A percentile compares a stretch with the other conserved stretches of the same genome.
These are phyloP conservation scores for Saccopteryx leptura DNA, from an alignment of 2,113 vertebrate genomes.

Conservation along the genomic window DNA sequence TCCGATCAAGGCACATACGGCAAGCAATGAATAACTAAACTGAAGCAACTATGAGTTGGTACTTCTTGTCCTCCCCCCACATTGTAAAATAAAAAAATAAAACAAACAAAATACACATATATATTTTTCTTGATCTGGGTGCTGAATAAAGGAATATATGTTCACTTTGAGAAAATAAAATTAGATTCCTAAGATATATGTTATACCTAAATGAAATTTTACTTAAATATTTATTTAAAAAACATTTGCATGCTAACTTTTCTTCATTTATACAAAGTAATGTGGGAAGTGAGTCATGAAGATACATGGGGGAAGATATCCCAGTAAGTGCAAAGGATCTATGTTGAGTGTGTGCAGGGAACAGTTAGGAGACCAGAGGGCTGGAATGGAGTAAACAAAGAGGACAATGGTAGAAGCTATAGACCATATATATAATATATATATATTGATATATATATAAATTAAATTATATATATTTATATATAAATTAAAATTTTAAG, in stretches of 20 bases:
- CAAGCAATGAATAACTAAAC: too few species aligned
- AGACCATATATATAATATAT: too few species aligned
- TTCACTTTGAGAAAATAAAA: conserved; percentile 45
- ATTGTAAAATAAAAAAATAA: too few species aligned
- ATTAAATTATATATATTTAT: not conserved
- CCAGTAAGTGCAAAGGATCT: not conserved
- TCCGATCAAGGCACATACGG: too few species aligned
- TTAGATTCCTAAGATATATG: not conserved
- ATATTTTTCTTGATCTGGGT: not conserved
- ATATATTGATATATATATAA: not conserved
- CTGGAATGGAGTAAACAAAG: not conserved
- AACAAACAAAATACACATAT: too few species aligned
- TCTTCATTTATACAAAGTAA: not conserved
- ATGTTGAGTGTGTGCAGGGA: not conserved
- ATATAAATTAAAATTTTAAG: conserved; percentile 15
- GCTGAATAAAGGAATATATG: not conserved
- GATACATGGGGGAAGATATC: not conserved
- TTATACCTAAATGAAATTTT: not conserved
- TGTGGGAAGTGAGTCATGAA: not conserved
- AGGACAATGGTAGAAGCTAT: not conserved
- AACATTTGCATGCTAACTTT: not conserved
- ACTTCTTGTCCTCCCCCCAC: too few species aligned
- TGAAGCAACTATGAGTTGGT: too few species aligned
- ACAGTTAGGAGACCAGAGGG: not conserved
- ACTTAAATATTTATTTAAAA: conserved; percentile 40